phyloP scores from a whole-genome alignment of 1,140 invertebrate genomes.

The Tachypleus tridentatus region DNA sequence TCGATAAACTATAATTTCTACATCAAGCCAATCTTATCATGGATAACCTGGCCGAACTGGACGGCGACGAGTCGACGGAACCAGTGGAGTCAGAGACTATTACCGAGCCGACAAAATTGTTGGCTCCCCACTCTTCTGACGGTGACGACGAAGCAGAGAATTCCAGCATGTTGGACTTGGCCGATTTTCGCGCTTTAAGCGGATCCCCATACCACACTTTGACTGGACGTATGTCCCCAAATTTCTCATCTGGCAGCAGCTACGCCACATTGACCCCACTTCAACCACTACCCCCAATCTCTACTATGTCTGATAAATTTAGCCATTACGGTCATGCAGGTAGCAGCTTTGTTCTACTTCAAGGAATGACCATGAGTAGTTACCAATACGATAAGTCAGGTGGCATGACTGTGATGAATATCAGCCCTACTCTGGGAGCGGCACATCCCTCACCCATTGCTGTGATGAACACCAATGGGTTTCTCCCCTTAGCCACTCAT shows the following conservation, averaged over 20 bases:
- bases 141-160: no score
- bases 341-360: constrained; percentile 73
- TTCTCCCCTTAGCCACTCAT: constrained; percentile 24
- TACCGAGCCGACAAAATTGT: no score
- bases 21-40: constrained; percentile 5
- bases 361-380: constrained; percentile 59
- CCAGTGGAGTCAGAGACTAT: constrained; percentile 15
- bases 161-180: no score
- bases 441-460: constrained; percentile 47
- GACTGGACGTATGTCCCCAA: constrained; percentile 36
- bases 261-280: constrained; percentile 93
- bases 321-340: constrained; percentile 27
- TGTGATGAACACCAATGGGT: constrained; percentile 47
- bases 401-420: constrained; percentile 45
- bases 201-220: constrained; percentile 21
- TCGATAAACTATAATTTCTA: constrained; percentile 13
- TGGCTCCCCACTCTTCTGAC: no score
- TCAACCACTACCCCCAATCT: constrained; percentile 92
- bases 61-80: constrained; percentile 33
- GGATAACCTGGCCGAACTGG: constrained; percentile 38
- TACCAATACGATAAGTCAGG: constrained; percentile 42
- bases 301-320: constrained; percentile 83
- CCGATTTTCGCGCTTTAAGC: no score
- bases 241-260: constrained; percentile 39
- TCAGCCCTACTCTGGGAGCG: constrained; percentile 38